A percentile compares a stretch with the other conserved stretches of the same genome.
These are phyloP conservation scores for Petrolisthes manimaculis DNA, from an alignment of 2,888 invertebrate genomes.

Conservation along the genomic window DNA sequence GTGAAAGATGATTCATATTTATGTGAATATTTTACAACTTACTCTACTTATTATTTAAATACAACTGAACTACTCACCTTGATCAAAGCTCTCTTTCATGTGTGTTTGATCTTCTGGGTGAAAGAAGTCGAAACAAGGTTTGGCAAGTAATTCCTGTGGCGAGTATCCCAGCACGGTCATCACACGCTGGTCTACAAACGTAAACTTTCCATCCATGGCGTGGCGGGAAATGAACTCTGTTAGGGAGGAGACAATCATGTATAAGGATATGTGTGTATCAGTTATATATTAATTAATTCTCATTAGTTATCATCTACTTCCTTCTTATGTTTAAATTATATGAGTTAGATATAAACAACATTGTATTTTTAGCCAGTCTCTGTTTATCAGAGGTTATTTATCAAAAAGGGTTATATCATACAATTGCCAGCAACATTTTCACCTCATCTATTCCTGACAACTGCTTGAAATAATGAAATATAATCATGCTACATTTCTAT, in stretches of 20 bases:
- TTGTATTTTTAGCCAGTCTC: background rate
- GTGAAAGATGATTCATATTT: no score
- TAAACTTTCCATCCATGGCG: constrained; percentile 96
- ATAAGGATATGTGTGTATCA: background rate
- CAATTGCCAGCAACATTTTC: no score
- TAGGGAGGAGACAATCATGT: constrained; percentile 65
- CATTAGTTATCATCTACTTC: background rate
- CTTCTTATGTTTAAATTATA: background rate
- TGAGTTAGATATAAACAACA: constrained; percentile 1
- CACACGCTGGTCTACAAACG: constrained; percentile 98
- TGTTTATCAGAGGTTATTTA: no score
- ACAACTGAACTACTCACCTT: constrained; percentile 75
- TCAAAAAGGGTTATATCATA: no score
- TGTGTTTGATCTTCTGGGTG: constrained; percentile 97
- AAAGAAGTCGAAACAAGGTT: constrained; percentile 96
- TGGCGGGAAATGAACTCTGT: constrained; percentile 97
- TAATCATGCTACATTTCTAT: background rate
- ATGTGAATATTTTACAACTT: no score
- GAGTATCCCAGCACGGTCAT: constrained; percentile 91
- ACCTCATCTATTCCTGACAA: no score
- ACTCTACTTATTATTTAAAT: no score
- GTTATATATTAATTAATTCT: background rate
- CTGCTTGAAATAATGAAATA: no score
- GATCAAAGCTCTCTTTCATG: constrained; percentile 98
- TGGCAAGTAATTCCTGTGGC: constrained; percentile 93